These are phyloP conservation scores for Drosophila lacteicornis DNA, from an alignment of 1,140 invertebrate genomes.

Conservation along the genomic window DNA sequence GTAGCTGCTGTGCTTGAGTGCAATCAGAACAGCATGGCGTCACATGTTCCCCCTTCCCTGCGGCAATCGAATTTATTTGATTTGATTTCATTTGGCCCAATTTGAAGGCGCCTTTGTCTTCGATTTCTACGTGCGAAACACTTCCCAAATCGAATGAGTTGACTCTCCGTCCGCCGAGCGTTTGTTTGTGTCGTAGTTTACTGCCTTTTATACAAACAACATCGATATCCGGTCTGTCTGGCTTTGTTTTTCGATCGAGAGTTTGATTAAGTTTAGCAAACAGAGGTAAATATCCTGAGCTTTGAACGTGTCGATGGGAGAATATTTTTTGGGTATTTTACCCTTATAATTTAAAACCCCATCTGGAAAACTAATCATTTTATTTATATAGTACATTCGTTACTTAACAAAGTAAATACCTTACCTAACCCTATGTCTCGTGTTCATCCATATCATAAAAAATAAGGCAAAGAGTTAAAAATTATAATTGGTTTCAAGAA, in stretches of 20 bases:
- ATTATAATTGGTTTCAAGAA: background rate
- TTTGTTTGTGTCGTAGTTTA: constrained; percentile 28
- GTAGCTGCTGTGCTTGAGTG: constrained; percentile 80
- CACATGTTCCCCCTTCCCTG: constrained; percentile 42
- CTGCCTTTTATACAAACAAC: constrained; percentile 34
- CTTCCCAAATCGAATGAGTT: constrained; percentile 57
- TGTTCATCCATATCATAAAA: background rate
- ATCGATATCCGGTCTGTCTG: constrained; percentile 24
- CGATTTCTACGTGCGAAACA: constrained; percentile 58
- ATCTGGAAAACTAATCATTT: no score
- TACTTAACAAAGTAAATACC: background rate
- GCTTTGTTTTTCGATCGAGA: constrained; percentile 26
- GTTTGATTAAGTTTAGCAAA: constrained; percentile 25
- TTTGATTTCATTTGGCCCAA: constrained; percentile 72
- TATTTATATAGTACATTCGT: background rate
- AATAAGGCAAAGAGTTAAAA: background rate
- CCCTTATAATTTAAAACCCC: background rate
- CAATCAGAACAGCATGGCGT: constrained; percentile 71
- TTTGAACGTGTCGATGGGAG: background rate
- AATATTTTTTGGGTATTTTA: background rate
- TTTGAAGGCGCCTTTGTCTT: constrained; percentile 50
- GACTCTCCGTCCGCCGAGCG: constrained; percentile 6
- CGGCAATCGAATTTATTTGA: constrained; percentile 64
- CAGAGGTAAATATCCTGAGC: constrained; percentile 12
- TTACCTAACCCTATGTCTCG: no score